Base-by-base conservation (phyloP, 2,113 vertebrate genomes). In the Coptodon rendalli region DNA sequence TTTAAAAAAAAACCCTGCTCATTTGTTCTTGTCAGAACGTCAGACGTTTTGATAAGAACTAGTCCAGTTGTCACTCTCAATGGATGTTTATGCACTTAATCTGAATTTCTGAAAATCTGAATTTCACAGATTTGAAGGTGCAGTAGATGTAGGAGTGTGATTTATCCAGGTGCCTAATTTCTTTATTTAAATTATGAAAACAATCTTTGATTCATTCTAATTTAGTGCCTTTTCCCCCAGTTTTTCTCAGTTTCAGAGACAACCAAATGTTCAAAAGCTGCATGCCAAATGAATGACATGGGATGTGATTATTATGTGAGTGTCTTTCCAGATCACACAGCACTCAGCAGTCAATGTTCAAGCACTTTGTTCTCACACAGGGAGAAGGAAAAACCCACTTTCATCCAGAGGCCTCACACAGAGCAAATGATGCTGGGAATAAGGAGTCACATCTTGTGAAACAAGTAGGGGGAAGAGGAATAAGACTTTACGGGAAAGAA, bases 381-480 rank as follows among this genome's bases (percentile, higher is more conserved):
- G 19, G 29, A 38, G 81, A 85, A 80, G 82, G 91, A 89, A 92
- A 93, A 82, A 52, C 86, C 87, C 73, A 73, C 78, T 79, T 57
- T 84, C 19, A 84, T 43, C 24, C n/a, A 12, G 85, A 89, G 89
- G 89, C 92, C 95, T 91, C 93, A 87, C 92, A 89, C 87, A 68
- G 87, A 92, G 92, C 79, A 40, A 81, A 82, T 57, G 87, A 93
- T 95, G 95, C 94, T 95, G 94, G 95, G 94, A 95, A 95, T 84
- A 61, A 86, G 81, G 89, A 93, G 93, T 95, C 94, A 95, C 87
- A 57, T 87, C 81, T 45, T 86, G 87, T 78, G 88, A 83, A 84
- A 80, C 73, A 63, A 59, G 90, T 68, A 71, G 78, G 80, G 86
- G 86, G 29, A 38, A 48, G 40, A 63, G 83, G 79, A 83, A 82